A percentile compares a stretch with the other conserved stretches of the same genome.
Evolutionary conservation across 2,888 invertebrate species (phyloP).

Genomic region (Cheilosia vernalis): DNA sequence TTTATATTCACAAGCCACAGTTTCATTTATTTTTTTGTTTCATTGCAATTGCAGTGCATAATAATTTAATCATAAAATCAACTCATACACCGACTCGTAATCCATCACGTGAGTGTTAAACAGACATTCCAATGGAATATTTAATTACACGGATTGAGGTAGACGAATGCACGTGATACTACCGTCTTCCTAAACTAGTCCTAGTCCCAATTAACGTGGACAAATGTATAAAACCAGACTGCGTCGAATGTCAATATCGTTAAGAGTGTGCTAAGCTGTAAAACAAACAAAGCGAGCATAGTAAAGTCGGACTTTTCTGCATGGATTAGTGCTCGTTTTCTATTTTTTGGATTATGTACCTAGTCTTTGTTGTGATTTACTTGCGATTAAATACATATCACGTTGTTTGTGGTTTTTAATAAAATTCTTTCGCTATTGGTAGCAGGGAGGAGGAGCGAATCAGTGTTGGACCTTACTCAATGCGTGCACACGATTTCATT

Average conservation of each 20-base stretch:
- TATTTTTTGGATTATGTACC: background rate
- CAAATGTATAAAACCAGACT: background rate
- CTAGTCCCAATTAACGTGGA: constrained; percentile 16
- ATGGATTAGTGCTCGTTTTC: background rate
- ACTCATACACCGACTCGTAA: constrained; percentile 12
- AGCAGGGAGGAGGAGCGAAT: background rate
- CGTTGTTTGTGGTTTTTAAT: constrained; percentile 22
- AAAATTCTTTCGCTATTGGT: constrained; percentile 9
- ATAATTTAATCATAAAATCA: constrained; percentile 12
- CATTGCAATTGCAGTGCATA: constrained; percentile 8
- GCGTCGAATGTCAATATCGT: constrained; percentile 21
- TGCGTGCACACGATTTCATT: background rate
- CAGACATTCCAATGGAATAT: constrained; percentile 44
- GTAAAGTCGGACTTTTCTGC: background rate
- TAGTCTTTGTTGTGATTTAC: constrained; percentile 17
- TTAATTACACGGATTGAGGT: constrained; percentile 28
- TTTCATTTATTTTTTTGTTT: background rate
- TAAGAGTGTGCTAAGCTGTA: constrained; percentile 17
- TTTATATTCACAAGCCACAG: background rate
- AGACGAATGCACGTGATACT: background rate
- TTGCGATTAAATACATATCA: constrained; percentile 7
- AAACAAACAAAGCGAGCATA: background rate
- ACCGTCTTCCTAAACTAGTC: constrained; percentile 23
- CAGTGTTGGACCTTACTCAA: constrained; percentile 8
- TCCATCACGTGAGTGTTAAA: constrained; percentile 31